A percentile compares a stretch with the other conserved stretches of the same genome.
Evolutionary conservation across 1,140 invertebrate species (phyloP).

Genomic region (Cydia pomonella): DNA sequence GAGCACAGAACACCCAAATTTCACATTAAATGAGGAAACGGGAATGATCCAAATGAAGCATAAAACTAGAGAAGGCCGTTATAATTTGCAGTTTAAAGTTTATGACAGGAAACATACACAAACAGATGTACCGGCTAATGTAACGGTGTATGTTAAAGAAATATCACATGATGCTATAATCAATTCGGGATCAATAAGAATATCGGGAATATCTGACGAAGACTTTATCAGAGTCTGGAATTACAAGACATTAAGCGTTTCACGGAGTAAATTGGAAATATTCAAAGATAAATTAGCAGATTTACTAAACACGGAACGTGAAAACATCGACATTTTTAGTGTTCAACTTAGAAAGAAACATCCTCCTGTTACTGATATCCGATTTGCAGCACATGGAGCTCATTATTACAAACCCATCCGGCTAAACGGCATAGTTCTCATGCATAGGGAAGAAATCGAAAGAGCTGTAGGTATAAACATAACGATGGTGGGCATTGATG

Average conservation of each 20-base stretch:
- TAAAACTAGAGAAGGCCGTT: slow-evolving; percentile 92
- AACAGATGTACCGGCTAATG: slow-evolving; percentile 94
- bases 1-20: slow-evolving; percentile 89
- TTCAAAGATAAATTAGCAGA: slow-evolving; percentile 94
- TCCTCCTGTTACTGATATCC: slow-evolving; percentile 94
- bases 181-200: slow-evolving; percentile 96
- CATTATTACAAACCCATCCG: slow-evolving; percentile 97
- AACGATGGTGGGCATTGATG: slow-evolving; percentile 98
- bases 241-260: slow-evolving; percentile 91
- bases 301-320: slow-evolving; percentile 89
- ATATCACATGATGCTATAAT: slow-evolving; percentile 97
- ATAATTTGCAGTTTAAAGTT: slow-evolving; percentile 94
- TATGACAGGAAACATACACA: slow-evolving; percentile 97
- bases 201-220: slow-evolving; percentile 97
- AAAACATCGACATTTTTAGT: slow-evolving; percentile 98
- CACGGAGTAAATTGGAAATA: slow-evolving; percentile 92
- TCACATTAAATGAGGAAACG: slow-evolving; percentile 93
- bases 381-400: slow-evolving; percentile 97
- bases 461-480: slow-evolving; percentile 96
- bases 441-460: slow-evolving; percentile 97
- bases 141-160: slow-evolving; percentile 95
- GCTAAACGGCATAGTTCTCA: slow-evolving; percentile 96
- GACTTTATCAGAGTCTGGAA: slow-evolving; percentile 97
- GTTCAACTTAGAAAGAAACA: slow-evolving; percentile 92
- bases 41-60: slow-evolving; percentile 98